Conservation (phyloP, 2,797 vertebrate genomes). For the Sebastes diploproa region DNA sequence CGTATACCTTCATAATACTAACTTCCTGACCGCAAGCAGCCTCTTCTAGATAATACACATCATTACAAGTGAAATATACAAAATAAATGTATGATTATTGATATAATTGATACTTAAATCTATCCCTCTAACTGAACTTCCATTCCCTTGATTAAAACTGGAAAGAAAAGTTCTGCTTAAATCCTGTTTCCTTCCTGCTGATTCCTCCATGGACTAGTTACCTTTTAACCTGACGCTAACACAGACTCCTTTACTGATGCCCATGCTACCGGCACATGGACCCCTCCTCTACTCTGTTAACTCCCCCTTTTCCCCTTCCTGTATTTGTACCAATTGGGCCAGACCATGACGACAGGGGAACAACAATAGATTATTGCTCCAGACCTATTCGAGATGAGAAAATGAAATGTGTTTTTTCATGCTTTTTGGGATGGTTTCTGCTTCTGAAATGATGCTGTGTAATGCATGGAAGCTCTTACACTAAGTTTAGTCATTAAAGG, state of each 20-base stretch:
- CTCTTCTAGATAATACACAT: conserved; percentile 32
- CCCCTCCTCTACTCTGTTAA: conserved; percentile 66
- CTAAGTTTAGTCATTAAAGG: neutral
- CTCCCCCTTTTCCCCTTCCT: conserved; percentile 66
- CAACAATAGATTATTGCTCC: neutral
- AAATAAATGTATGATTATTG: neutral
- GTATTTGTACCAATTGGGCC: conserved; percentile 97
- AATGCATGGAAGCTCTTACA: conserved; percentile 17
- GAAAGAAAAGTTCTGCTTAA: neutral
- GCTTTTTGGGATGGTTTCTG: conserved; percentile 12
- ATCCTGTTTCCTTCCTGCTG: conserved; percentile 39
- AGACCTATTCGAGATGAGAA: conserved; percentile 1
- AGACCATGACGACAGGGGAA: conserved; percentile 65
- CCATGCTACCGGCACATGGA: conserved; percentile 43
- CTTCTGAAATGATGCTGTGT: neutral
- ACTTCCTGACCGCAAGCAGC: conserved; percentile 70
- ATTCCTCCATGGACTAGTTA: conserved; percentile 36
- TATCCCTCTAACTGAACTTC: conserved; percentile 59
- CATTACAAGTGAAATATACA: conserved; percentile 8
- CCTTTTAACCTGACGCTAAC: conserved; percentile 73
- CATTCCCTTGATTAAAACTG: conserved; percentile 41
- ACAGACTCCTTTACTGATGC: conserved; percentile 51
- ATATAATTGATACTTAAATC: neutral
- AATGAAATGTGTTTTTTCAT: neutral
- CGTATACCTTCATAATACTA: conserved; percentile 40